Base-by-base conservation (phyloP, 30 jellyfish, hydroid and myxozoan genomes). In the Aurelia aurita complex sp. Pacific region DNA sequence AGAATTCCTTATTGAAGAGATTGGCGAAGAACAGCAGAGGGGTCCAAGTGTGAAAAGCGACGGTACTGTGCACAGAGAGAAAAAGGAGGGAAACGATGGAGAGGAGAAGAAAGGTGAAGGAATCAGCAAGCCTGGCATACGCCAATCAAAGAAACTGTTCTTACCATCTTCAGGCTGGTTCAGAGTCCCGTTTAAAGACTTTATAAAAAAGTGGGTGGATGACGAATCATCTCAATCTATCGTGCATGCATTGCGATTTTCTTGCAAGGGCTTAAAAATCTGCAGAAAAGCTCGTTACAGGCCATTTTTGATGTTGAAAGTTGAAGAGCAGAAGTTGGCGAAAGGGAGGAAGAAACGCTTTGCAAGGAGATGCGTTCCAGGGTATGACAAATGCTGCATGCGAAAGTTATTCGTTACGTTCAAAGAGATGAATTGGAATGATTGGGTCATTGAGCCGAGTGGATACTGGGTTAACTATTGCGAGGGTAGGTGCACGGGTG, bases 341-440 rank as follows among this genome's bases (percentile, higher is more conserved):
- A 52, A 65, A 14, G 65, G 93, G 16, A 64, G 53, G 18, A 67
- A 69, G 73, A 73, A 86, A 8, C 75, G 87, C 17, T 62, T 35
- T 55, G 81, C 82, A 42, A 55, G 36, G 23, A 64, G 19, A 10
- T 84, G 93, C 69, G 76, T 14, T 36, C 79, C 91, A 5, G 91
- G 91, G 3, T 82, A 46, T 23, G 82, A 65, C 19, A 84, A 84
- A 55, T 84, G 93, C 77, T 84, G 93, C 60, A 74, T 64, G 23
- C 87, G 76, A 43, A 73, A 64, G 74, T 43, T 84, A 18, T 74
- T 57, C 63, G 67, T 84, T 36, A 61, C 55, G 29, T 84, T 84
- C 93, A 73, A 52, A 19, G 93, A 84, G 60, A 73, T 84, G 33
- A 50, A 74, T 10, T 84, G 93, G 93, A 68, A 84, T 10, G 93